Evolutionary conservation across 2,888 invertebrate genomes (phyloP), one percentile per base, ranked within the genome.

Genomic region (Ferdinandea cuprea): DNA sequence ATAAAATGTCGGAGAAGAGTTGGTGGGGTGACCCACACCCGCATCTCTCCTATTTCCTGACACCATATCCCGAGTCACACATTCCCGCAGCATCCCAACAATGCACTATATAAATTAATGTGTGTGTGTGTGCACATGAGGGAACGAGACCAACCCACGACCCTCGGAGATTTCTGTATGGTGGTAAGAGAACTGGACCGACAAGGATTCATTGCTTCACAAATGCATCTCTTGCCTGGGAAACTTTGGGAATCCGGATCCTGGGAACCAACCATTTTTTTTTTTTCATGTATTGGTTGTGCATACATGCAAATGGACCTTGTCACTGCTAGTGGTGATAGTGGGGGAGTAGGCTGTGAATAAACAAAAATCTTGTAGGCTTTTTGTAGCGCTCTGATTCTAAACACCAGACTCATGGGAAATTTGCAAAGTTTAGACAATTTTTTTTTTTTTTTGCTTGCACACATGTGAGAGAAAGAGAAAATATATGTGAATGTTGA

Each of bases 351-450:
- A 72, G 81, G 77, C 66, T 77, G 68, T 52, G 68, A 58, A 56
- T 73, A 83, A 83, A 83, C 77, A 83, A 83, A 83, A 77, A 77
- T 68, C 77, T 83, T 83, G 72, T 77, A 78, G 83, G 78, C 83
- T 68, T 83, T 81, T 83, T 73, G 72, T 46, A 68, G 78, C 68
- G 72, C 73, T 72, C 78, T 63, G 72, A 66, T 83, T 83, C 72
- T 73, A 78, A 78, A 50, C 68, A 83, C 56, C 50, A 50, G 72
- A 72, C 72, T 59, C 76, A 77, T 66, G 37, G 77, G 40, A 71
- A 77, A 56, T 77, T 65, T 76, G 71, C 59, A 81, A 68, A 58
- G 65, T 65, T 58, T 21, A 7, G 28, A n/a, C n/a, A n/a, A n/a
- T n/a, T n/a, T 28, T 11, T 50, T 68, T 46, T 48, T 28, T 48